Base-by-base conservation (phyloP, 1,140 invertebrate genomes). In the Drosophila oshimai region DNA sequence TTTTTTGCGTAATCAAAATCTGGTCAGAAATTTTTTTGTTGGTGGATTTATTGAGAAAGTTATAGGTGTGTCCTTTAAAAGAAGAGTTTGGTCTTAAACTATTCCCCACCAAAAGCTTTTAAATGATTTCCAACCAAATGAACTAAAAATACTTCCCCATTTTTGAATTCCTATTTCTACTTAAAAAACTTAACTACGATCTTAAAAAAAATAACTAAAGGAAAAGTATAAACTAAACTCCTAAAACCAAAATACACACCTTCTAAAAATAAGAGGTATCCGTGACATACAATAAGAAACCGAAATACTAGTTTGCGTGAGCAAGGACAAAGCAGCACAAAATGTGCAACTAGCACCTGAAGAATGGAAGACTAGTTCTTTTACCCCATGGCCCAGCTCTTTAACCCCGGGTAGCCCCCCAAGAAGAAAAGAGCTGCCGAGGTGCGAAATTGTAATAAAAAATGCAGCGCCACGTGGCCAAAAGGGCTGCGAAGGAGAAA, bases 371-470 rank as follows among this genome's bases (percentile, higher is more conserved):
- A 20, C 20, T 29, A 36, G 12, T 3, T 6, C 9, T 7, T 6
- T 20, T 33, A 36, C 13, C 26, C 12, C 18, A 9, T 24, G 7
- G 49, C 12, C 20, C 50, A 12, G 7, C 17, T 22, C 5, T 12
- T 57, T 60, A 17, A 17, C 22, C 29, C 34, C 22, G 6, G 50
- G 20, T 36, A 31, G 22, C 6, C 18, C 33, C 33, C 24, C 15
- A 15, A 69, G 31, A 42, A 51, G 34, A 58, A 64, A 42, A 46
- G 49, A 34, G 15, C 74, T 74, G 53, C 41, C 51, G 58, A 79
- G 58, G 80, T 84, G 79, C 60, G 74, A 83, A 83, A 71, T 71
- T 53, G 50, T 79, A 70, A 81, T 81, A 74, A 83, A 83, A 83
- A 79, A 79, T 78, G 79, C 79, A 81, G 24, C 62, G 47, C 53